These are phyloP conservation scores for Eulithis prunata DNA, from an alignment of 2,888 invertebrate genomes.

Conservation along the genomic window DNA sequence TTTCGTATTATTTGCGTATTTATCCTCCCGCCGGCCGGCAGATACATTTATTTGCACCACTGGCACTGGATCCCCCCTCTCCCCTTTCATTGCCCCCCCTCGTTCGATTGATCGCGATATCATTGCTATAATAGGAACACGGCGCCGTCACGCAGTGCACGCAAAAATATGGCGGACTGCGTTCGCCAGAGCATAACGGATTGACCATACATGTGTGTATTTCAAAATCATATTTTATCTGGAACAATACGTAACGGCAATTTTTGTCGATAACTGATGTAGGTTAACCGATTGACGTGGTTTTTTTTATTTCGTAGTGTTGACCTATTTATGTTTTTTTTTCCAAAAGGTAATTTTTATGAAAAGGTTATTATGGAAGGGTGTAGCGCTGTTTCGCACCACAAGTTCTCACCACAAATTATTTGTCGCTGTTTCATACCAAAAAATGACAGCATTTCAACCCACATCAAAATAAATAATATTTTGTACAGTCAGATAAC, in stretches of 20 bases:
- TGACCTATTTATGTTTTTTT: too few species aligned
- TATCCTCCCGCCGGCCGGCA: constrained; percentile 81
- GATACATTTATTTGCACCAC: constrained; percentile 84
- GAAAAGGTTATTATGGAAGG: too few species aligned
- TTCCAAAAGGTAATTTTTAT: too few species aligned
- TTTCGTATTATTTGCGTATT: constrained; percentile 80
- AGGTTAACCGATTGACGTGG: too few species aligned
- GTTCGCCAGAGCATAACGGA: constrained; percentile 49
- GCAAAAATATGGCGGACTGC: constrained; percentile 68
- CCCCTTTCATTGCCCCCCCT: constrained; percentile 51
- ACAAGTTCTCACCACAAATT: too few species aligned
- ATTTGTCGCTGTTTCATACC: too few species aligned
- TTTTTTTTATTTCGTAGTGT: too few species aligned
- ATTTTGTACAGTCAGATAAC: too few species aligned
- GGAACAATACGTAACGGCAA: constrained; percentile 3
- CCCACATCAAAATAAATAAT: too few species aligned
- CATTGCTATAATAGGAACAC: constrained; percentile 82
- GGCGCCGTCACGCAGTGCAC: constrained; percentile 66
- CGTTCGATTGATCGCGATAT: constrained; percentile 84
- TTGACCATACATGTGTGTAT: constrained; percentile 35
- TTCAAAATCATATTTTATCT: constrained; percentile 27
- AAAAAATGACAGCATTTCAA: too few species aligned
- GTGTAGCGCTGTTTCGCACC: too few species aligned
- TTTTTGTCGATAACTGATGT: too few species aligned
- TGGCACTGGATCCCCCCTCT: constrained; percentile 63